Evolutionary conservation across 2,888 invertebrate genomes (phyloP), one percentile per base, ranked within the genome.

Genomic region (Trisateles emortualis): DNA sequence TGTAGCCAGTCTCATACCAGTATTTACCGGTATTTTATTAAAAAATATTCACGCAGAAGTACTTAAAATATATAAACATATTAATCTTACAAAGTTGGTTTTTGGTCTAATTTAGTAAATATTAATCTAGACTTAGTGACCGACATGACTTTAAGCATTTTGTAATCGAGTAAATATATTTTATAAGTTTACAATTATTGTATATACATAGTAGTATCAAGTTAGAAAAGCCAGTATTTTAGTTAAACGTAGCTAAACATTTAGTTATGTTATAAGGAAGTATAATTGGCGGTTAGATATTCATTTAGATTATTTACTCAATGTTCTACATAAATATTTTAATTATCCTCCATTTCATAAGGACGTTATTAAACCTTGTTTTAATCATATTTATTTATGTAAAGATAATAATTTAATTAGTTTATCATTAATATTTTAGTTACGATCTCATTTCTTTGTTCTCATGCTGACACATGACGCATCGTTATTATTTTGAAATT

Each of bases 21-120:
- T n/a, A n/a, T n/a, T n/a, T n/a, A n/a, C n/a, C n/a, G n/a, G n/a
- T n/a, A n/a, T n/a, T n/a, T n/a, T n/a, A n/a, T n/a, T n/a, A n/a
- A n/a, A n/a, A n/a, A n/a, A n/a, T n/a, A n/a, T n/a, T n/a, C n/a
- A n/a, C n/a, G n/a, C n/a, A n/a, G n/a, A n/a, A n/a, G n/a, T n/a
- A n/a, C n/a, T 22, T 22, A 22, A 22, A 22, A 3, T 22, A 3
- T 22, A 22, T 22, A 16, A 16, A n/a, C n/a, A n/a, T 35, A 16
- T 64, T 57, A 41, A 40, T 38, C 36, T 67, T 53, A 29, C 13
- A 11, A 67, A 67, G 47, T 64, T 57, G 32, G 14, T 13, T 10
- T 50, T 26, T 48, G 14, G 22, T 45, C 40, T 50, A 46, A 62
- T 47, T 32, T 47, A 6, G 17, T 35, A 36, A 41, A 40, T 46